Percentiles rank a stretch among this genome's conserved stretches.
Conservation (phyloP, 2,888 invertebrate genomes). For the Drosophila mercatorum region DNA sequence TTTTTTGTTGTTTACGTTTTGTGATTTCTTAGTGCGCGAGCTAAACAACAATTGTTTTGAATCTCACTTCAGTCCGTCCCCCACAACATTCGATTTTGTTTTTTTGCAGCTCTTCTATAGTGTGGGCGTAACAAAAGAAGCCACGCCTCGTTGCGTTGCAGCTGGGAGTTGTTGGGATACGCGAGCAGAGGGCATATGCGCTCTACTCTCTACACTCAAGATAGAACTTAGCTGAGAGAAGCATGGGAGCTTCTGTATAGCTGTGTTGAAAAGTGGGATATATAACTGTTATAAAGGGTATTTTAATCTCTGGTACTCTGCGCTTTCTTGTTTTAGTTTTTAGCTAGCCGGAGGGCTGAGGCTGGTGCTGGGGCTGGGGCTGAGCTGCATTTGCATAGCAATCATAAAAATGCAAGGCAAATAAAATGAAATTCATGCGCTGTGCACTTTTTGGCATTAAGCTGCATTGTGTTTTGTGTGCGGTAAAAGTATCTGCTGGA, state of each 20-base stretch:
- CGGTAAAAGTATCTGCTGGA: slow-evolving; percentile 57
- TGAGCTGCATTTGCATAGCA: slow-evolving; percentile 62
- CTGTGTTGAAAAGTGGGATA: not conserved
- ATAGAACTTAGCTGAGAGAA: too few relatives aligned
- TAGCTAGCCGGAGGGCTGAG: slow-evolving; percentile 26
- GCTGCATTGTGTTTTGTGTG: slow-evolving; percentile 35
- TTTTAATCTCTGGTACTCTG: not conserved
- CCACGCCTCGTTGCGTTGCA: slow-evolving; percentile 66
- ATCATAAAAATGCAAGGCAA: slow-evolving; percentile 67
- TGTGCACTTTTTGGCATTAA: slow-evolving; percentile 54
- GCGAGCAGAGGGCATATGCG: not conserved
- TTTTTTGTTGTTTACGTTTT: slow-evolving; percentile 3
- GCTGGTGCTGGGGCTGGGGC: slow-evolving; percentile 8
- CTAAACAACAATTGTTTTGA: slow-evolving; percentile 37
- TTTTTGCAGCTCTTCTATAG: slow-evolving; percentile 42
- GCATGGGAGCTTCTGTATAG: not conserved
- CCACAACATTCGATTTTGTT: slow-evolving; percentile 16
- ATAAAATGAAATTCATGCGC: slow-evolving; percentile 60
- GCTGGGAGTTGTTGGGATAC: slow-evolving; percentile 36
- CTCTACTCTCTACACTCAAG: not conserved
- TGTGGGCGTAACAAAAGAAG: slow-evolving; percentile 60
- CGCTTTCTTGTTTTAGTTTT: slow-evolving; percentile 22
- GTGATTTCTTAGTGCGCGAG: slow-evolving; percentile 23
- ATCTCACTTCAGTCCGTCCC: not conserved
- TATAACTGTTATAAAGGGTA: not conserved